Evolutionary conservation across 2,113 vertebrate species (phyloP), one percentile per base, ranked within the genome.

Genomic region (Rhinichthys klamathensis): DNA sequence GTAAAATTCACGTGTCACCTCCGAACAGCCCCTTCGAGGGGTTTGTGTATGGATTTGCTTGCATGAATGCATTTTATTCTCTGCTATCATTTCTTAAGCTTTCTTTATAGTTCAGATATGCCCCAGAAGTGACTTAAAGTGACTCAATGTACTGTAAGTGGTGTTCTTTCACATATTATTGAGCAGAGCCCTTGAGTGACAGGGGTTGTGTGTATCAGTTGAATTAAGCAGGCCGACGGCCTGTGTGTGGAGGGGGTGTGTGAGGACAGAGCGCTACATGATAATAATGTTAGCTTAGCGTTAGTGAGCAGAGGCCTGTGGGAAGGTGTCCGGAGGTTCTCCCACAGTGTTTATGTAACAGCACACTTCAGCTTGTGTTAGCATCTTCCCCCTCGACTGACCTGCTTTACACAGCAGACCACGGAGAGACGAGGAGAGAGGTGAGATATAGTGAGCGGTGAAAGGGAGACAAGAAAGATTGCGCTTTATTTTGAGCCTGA

Each of bases 401-500:
- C 87, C 87, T 80, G 89, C 75, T 90, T 87, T 83, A 75, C 49
- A 78, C 72, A 74, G 82, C 60, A 82, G 67, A 85, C 80, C 73
- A 41, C 60, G 1, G 81, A 85, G 90, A 90, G 91, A 90, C 90
- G 86, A 86, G 83, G 89, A 60, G 82, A 88, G 91, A 85, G 91
- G 90, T 89, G 91, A 89, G 89, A 86, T 89, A 89, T 80, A 82
- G 91, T 56, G 58, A 69, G 12, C 78, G 72, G 86, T 84, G 87
- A 85, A 88, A 60, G 72, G 85, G 89, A 92, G 88, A 27, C 32
- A 18, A 46, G 85, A 80, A 38, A 79, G n/a, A 70, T 21, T 67
- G 46, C 1, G 18, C 16, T 67, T 8, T 32, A 49, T 18, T 49
- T 41, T 18, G n/a, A 80, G 35, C 15, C 44, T 65, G 38, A 49